Conservation (phyloP, 2,113 vertebrate species). For the Alectura lathami region DNA sequence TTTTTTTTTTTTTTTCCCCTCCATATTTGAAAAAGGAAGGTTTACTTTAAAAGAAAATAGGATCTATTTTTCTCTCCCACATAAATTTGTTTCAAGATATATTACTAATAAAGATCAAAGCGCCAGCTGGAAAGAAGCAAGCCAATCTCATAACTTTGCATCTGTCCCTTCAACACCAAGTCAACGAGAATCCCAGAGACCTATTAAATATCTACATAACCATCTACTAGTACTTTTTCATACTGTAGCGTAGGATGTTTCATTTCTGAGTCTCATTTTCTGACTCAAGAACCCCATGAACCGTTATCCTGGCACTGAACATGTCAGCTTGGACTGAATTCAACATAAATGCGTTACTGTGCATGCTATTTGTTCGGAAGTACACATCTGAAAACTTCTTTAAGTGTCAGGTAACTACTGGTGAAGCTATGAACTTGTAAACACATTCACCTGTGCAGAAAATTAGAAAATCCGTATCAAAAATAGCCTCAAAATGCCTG, state of each 20-base stretch:
- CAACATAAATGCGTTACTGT: rapidly evolving
- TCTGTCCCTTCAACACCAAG: neutral
- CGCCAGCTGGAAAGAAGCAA: neutral
- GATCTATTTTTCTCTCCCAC: neutral
- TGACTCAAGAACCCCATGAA: rapidly evolving
- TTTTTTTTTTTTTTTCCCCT: neutral
- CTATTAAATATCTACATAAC: neutral
- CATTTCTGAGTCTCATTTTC: neutral
- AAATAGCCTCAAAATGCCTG: neutral
- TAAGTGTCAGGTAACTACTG: neutral
- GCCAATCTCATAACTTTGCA: neutral
- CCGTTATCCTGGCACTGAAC: neutral
- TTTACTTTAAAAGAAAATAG: neutral
- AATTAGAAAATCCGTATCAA: neutral
- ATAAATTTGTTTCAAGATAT: too few species aligned
- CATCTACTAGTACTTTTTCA: neutral
- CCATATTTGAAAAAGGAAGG: neutral
- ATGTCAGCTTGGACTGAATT: neutral
- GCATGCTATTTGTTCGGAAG: neutral
- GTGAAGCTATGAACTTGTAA: neutral
- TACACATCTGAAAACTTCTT: neutral
- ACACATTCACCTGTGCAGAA: rapidly evolving
- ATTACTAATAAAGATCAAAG: too few species aligned
- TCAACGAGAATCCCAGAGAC: neutral
- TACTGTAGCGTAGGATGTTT: neutral